phyloP scores from a whole-genome alignment of 2,113 vertebrate genomes.

The Bostrychus sinensis region DNA sequence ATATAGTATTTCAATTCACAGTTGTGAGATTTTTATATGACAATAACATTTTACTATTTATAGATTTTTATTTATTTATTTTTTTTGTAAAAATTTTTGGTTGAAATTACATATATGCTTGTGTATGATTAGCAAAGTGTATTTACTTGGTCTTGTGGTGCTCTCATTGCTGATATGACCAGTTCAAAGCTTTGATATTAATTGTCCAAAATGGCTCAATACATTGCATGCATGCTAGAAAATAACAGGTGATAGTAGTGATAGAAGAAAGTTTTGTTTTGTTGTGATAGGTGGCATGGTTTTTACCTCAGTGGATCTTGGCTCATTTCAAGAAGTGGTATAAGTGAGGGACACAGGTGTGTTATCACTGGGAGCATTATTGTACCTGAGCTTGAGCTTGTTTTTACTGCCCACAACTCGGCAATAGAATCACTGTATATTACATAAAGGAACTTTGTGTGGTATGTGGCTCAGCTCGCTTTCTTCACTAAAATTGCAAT shows the following conservation, averaged over 20 bases:
- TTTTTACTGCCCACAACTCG: not conserved
- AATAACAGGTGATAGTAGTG: not conserved
- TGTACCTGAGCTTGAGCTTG: not conserved
- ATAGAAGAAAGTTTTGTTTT: not conserved
- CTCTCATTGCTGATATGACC: not conserved
- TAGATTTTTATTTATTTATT: too few species aligned
- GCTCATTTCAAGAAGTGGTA: not conserved
- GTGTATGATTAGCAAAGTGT: too few species aligned
- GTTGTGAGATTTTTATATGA: too few species aligned
- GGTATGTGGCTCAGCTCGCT: not conserved
- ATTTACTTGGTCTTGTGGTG: not conserved
- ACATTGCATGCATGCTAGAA: not conserved
- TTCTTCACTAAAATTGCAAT: not conserved
- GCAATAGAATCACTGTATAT: not conserved
- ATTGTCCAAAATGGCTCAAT: not conserved
- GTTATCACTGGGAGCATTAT: not conserved
- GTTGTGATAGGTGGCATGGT: not conserved
- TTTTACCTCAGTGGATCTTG: not conserved
- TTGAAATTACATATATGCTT: too few species aligned
- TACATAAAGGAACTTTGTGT: not conserved
- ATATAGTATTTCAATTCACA: too few species aligned
- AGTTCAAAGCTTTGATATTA: not conserved
- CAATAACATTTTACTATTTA: too few species aligned
- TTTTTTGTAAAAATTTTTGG: too few species aligned
- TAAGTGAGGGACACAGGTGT: constrained; percentile 10